Base-by-base conservation (phyloP, 2,113 vertebrate species). In the Rhinolophus ferrumequinum region DNA sequence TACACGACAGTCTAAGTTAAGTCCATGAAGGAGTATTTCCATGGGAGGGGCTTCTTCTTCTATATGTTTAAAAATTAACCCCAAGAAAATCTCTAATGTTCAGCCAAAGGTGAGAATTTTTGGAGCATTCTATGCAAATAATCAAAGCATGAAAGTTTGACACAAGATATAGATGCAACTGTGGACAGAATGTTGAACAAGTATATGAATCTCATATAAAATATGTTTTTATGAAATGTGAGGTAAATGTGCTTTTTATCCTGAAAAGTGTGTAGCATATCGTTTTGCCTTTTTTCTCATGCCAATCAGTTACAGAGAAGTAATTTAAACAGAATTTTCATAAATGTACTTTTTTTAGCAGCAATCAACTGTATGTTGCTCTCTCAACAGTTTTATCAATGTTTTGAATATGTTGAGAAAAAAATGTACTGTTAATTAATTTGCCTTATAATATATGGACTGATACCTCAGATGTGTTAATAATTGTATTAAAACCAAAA, bases 41-140 rank as follows among this genome's bases (percentile, higher is more conserved):
- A 16, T n/a, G 28, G 11, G 26, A 60, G 3, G 5, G 2, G 1
- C 18, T 38, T 1, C 44, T 67, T 4, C 21, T 18, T 64, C 35
- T 26, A 16, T 72, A 4, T 6, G 16, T n/a, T 62, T 85, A 62
- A 47, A 69, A 50, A 47, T 28, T 24, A 77, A 70, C 12, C 15
- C 19, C 33, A 41, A 47, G 15, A 18, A 16, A 83, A 58, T 50
- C 15, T 47, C 30, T 44, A 47, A 24, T 19, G 4, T n/a, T 4
- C 5, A 52, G 4, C 33, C 8, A 28, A 8, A 0, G 2, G 6
- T 84, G 9, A 83, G 18, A 52, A 91, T 2, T 56, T 95, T 75
- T 87, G 60, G 35, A 64, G 47, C 26, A 54, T 15, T 4, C 7
- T 79, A 5, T 52, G 28, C 33, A 86, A 30, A 11, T 44, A 66